phyloP scores from a whole-genome alignment of 1,140 invertebrate genomes.

The Aricia agestis region DNA sequence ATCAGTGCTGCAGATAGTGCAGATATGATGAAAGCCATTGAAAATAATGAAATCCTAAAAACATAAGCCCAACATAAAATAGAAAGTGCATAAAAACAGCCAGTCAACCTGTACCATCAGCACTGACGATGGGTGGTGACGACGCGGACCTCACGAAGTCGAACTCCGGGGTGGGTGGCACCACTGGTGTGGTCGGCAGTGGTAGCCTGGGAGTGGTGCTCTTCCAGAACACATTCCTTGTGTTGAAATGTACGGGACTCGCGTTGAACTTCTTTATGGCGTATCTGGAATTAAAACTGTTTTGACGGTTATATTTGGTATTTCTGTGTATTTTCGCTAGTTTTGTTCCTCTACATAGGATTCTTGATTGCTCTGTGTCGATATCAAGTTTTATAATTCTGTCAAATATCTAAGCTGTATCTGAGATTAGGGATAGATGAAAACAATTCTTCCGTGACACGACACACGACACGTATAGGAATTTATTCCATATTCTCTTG shows the following conservation, averaged over 20 bases:
- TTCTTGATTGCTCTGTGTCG: too few relatives aligned
- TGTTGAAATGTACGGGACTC: slow-evolving; percentile 20
- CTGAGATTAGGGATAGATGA: too few relatives aligned
- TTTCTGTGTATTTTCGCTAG: not conserved
- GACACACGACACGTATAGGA: too few relatives aligned
- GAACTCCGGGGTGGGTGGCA: slow-evolving; percentile 44
- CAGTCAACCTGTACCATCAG: slow-evolving; percentile 61
- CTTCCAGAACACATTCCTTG: slow-evolving; percentile 51
- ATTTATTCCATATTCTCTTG: too few relatives aligned
- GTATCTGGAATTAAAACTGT: slow-evolving; percentile 40
- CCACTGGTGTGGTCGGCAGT: slow-evolving; percentile 27
- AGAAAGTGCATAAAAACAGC: slow-evolving; percentile 44
- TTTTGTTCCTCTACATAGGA: too few relatives aligned
- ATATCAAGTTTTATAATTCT: too few relatives aligned
- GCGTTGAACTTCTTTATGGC: slow-evolving; percentile 45
- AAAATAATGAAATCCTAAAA: too few relatives aligned
- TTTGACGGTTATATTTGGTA: not conserved
- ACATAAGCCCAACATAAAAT: not conserved
- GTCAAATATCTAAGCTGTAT: too few relatives aligned
- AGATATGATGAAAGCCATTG: too few relatives aligned
- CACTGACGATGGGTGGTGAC: slow-evolving; percentile 32
- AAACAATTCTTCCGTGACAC: too few relatives aligned
- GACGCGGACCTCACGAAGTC: slow-evolving; percentile 51
- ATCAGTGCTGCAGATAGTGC: too few relatives aligned
- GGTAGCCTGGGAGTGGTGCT: slow-evolving; percentile 31